Base-by-base conservation (phyloP, 2,797 vertebrate species). In the Spondyliosoma cantharus region DNA sequence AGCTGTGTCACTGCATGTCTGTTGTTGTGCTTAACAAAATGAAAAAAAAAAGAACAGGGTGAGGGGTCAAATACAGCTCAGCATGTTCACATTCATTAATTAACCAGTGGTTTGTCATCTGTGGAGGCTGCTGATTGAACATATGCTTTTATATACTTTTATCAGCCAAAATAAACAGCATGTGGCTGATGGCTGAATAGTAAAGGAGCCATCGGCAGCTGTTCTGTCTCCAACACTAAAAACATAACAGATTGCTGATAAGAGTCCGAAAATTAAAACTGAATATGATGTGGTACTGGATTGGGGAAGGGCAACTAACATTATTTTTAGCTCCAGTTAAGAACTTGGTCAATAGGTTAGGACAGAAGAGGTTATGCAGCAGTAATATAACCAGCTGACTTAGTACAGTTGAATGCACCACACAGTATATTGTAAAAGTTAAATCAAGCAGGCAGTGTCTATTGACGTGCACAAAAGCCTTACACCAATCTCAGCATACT, bases 401-500 rank as follows among this genome's bases (percentile, higher is more conserved):
- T 14, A 61, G 46, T 37, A 24, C 20, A 81, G 65, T 20, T 29
- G 15, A 64, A 61, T 67, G 62, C 22, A 81, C 48, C 17, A 53
- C 29, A 24, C 48, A 61, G 65, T 54, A 22, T 49, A 76, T 60
- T 76, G 68, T 79, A 48, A 58, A 69, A 54, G 74, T 54, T 20
- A 48, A 75, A 57, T 76, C 69, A 71, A 78, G 68, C 65, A 78
- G 17, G 42, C 42, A 69, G 46, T 32, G 16, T 65, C 46, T 74
- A 27, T 45, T 57, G 43, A 76, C 54, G 22, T 74, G 56, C 54
- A 78, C 73, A 74, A 75, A 77, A 72, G 60, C 80, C 65, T 60
- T 15, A 43, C 27, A 53, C 13, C 43, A 49, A 19, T 74, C 43
- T 48, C 48, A 57, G 27, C 45, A 54, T 43, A 57, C 29, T 54